Evolutionary conservation across 2,113 vertebrate genomes (phyloP).

Genomic region (Donacobius atricapilla): DNA sequence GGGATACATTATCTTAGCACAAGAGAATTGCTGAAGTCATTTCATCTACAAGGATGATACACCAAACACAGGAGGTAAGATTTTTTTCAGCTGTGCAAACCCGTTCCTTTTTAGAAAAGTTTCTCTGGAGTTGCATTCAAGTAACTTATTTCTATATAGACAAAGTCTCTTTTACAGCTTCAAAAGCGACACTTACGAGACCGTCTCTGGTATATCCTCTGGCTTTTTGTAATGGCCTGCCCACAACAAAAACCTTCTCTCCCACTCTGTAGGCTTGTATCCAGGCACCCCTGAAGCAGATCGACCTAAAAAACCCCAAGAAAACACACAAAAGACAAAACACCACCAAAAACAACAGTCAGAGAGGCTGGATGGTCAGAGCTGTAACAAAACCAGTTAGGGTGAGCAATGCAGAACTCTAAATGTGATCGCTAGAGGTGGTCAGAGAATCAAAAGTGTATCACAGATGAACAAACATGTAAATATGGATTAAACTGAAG

Average conservation of each 20-base stretch:
- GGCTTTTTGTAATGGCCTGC: conserved; percentile 85
- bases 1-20: background rate
- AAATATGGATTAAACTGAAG: background rate
- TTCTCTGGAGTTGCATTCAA: background rate
- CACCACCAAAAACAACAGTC: background rate
- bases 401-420: background rate
- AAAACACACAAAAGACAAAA: background rate
- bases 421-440: background rate
- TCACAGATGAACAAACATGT: background rate
- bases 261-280: conserved; percentile 78
- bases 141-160: background rate
- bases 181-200: conserved; percentile 83
- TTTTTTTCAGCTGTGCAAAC: background rate
- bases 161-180: background rate
- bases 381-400: background rate
- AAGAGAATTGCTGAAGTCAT: background rate
- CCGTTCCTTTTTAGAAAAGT: background rate
- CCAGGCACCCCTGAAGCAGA: conserved; percentile 75
- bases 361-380: background rate
- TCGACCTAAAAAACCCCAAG: background rate
- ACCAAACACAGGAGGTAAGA: background rate
- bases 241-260: conserved; percentile 86
- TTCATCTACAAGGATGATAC: background rate
- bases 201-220: conserved; percentile 86
- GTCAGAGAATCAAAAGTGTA: background rate